Conservation (phyloP, 2,113 vertebrate genomes). For the Haplotaxodon microlepis region DNA sequence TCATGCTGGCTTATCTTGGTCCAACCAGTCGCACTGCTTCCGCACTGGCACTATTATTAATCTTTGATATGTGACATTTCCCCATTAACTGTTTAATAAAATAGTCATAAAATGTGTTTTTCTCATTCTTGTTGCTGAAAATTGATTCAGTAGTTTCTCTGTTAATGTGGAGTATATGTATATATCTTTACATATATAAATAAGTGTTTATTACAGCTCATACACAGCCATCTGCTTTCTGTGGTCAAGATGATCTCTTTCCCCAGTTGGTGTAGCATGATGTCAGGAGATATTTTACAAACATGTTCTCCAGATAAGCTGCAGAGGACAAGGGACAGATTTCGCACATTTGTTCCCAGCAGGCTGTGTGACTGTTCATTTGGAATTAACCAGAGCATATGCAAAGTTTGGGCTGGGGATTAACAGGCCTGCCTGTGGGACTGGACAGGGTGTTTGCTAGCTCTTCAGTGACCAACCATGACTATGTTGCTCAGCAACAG, state of each 20-base stretch:
- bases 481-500: slow-evolving; percentile 32
- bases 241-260: background rate
- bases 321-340: background rate
- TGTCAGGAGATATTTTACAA: slow-evolving; percentile 18
- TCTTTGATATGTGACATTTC: background rate
- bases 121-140: background rate
- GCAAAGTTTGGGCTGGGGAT: slow-evolving; percentile 63
- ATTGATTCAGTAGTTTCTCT: background rate
- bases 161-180: background rate
- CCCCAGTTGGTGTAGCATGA: slow-evolving; percentile 4
- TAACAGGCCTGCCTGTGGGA: slow-evolving; percentile 46
- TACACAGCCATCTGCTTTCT: background rate
- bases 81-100: background rate
- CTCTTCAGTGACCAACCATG: slow-evolving; percentile 18
- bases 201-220: background rate
- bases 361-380: slow-evolving; percentile 27
- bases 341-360: slow-evolving; percentile 26
- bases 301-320: slow-evolving; percentile 2
- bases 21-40: background rate
- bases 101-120: background rate
- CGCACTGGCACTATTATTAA: background rate
- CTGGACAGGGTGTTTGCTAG: background rate
- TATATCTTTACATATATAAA: background rate
- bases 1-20: slow-evolving; percentile 9
- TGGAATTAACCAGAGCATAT: slow-evolving; percentile 53